Base-by-base conservation (phyloP, 2,888 invertebrate species). In the Plutella xylostella region DNA sequence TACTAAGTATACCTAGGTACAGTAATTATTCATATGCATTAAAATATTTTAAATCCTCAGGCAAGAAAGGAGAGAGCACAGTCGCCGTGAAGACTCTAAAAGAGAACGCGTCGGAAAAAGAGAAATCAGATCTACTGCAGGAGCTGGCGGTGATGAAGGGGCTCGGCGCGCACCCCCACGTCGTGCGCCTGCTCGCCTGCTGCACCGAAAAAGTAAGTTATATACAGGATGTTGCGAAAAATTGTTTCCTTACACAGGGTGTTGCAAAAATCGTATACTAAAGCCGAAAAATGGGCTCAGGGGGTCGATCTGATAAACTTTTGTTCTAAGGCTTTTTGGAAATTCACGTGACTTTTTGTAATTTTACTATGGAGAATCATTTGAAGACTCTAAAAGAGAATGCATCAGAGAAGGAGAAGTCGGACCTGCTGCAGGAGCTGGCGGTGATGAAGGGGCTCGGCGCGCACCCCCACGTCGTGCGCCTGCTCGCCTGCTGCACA, bases 51-150 rank as follows among this genome's bases (percentile, higher is more conserved):
- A 28, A 12, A 2, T 37, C 59, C 57, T 12, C 69, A 89, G 90
- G 89, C 21, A 85, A 85, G 53, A 90, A 91, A 61, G 92, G 92
- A 2, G 86, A 91, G 34, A 88, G 90, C 28, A 91, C 92, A 1
- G 96, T 97, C 0, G 97, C 97, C 12, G 96, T 97, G 31, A 97
- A 97, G 76, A 97, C 96, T 0, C 82, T 96, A n/a, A 96, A 96
- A 78, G 96, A 95, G 68, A 94, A 93, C 59, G 95, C 96, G 0
- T 91, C 92, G 1, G 95, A 95, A 64, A 89, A 92, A 45, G 96
- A 96, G 65, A 89, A 92, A 53, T 85, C 90, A 28, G 97, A 97
- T 70, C 83, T 97, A n/a, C 70, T 93, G 1, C 93, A 93, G 42
- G 97, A 97, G 65, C 73, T 97, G 22, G 87, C 92, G 57, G 94